Evolutionary conservation across 2,888 invertebrate species (phyloP), one percentile per base, ranked within the genome.

Genomic region (Diaperis boleti): DNA sequence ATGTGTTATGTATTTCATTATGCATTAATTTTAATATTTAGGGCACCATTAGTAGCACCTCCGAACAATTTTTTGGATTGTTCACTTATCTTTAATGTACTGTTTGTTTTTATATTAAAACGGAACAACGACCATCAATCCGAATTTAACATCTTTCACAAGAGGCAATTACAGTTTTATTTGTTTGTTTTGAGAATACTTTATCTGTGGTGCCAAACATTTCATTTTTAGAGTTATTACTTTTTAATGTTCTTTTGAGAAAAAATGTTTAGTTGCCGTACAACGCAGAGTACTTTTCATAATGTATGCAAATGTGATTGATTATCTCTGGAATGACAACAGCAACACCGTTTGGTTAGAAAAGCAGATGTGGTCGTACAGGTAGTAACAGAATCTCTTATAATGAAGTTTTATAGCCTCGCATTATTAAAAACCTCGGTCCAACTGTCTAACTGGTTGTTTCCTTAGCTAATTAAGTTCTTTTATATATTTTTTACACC

Each of bases 151-250:
- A 59, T 62, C 62, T 44, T 50, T 62, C 62, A 62, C 57, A 59
- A 64, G 64, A 64, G 64, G 64, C 42, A 59, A 64, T 59, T 64
- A 64, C 54, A 47, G 41, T 59, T 64, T 59, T 64, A 60, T 64
- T 64, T 55, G 64, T 64, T 62, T 62, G 55, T 62, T 62, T 56
- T 29, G 20, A 49, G 59, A 55, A 47, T 54, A 50, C 56, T 59
- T 64, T 64, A 60, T 54, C 39, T 17, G 45, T 59, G 61, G 47
- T 57, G 39, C 47, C 49, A 55, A 63, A 59, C 60, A 55, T 55
- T 59, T 55, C 64, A 64, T 59, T 60, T 64, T 60, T 64, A 56
- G 56, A 60, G 55, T 55, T 59, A 59, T 59, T 55, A 54, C 47
- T 47, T 52, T 63, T 63, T 59, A 54, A 59, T 59, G 41, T 29